These are phyloP conservation scores for Dynastes tityus DNA, from an alignment of 2,888 invertebrate species.

Conservation along the genomic window DNA sequence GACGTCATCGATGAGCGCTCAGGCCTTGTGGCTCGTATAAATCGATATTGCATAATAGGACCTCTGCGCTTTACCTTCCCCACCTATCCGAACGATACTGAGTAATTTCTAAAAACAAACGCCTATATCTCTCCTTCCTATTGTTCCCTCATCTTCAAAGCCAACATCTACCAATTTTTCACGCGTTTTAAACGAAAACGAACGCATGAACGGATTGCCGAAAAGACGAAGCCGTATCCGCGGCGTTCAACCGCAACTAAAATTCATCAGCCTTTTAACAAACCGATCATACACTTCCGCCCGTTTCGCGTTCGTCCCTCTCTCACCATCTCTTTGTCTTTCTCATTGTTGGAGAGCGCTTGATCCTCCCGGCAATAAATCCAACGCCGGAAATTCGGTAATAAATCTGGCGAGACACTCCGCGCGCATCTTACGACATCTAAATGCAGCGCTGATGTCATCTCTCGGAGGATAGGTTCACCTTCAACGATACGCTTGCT, in stretches of 20 bases:
- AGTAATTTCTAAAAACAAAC: too few relatives aligned
- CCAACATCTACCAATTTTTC: too few relatives aligned
- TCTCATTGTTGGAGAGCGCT: conserved; percentile 4
- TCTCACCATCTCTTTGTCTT: conserved; percentile 7
- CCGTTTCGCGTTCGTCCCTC: neutral
- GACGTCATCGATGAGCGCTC: too few relatives aligned
- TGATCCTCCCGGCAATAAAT: conserved; percentile 21
- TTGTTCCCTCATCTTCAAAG: too few relatives aligned
- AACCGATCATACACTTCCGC: conserved; percentile 29
- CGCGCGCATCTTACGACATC: conserved; percentile 14
- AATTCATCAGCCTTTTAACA: conserved; percentile 23
- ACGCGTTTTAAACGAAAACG: too few relatives aligned
- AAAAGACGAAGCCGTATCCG: neutral
- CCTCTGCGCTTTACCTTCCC: too few relatives aligned
- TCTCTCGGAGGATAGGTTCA: conserved; percentile 2
- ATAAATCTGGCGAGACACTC: conserved; percentile 32
- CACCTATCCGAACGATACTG: too few relatives aligned
- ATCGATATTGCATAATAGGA: too few relatives aligned
- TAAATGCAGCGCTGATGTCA: conserved; percentile 26
- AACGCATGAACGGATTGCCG: too few relatives aligned
- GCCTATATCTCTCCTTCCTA: too few relatives aligned
- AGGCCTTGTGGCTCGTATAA: too few relatives aligned
- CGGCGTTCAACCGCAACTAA: neutral
- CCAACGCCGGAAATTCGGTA: conserved; percentile 41
- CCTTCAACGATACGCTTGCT: neutral